A percentile compares a stretch with the other conserved stretches of the same genome.
phyloP scores from a whole-genome alignment of 2,113 vertebrate genomes.

The Geococcyx californianus region DNA sequence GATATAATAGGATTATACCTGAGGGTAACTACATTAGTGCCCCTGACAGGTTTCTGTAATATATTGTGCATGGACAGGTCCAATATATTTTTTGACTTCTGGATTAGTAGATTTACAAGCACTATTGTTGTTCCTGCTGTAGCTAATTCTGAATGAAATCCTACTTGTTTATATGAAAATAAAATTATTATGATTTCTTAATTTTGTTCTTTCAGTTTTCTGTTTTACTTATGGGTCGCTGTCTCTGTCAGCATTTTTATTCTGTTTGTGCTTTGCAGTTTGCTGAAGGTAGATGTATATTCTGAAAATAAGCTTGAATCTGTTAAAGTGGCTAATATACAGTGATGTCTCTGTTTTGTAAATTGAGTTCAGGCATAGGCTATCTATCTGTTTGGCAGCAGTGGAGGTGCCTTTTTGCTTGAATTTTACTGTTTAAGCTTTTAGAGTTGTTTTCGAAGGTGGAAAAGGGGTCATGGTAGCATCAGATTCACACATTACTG shows the following conservation, averaged over 20 bases:
- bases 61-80: slow-evolving; percentile 18
- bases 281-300: slow-evolving; percentile 76
- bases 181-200: slow-evolving; percentile 25
- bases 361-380: slow-evolving; percentile 82
- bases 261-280: slow-evolving; percentile 69
- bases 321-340: slow-evolving; percentile 80
- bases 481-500: slow-evolving; percentile 81
- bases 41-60: slow-evolving; percentile 45
- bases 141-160: slow-evolving; percentile 13
- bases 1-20: slow-evolving; percentile 69
- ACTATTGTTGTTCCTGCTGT: neutral
- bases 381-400: slow-evolving; percentile 84
- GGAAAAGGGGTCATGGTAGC: slow-evolving; percentile 77
- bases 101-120: slow-evolving; percentile 21
- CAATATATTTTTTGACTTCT: neutral
- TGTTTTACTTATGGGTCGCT: slow-evolving; percentile 44
- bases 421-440: slow-evolving; percentile 81
- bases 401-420: slow-evolving; percentile 73
- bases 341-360: slow-evolving; percentile 82
- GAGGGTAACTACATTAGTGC: slow-evolving; percentile 46
- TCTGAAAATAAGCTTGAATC: slow-evolving; percentile 81
- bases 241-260: slow-evolving; percentile 65
- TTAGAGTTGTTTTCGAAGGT: slow-evolving; percentile 77
- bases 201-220: slow-evolving; percentile 23
- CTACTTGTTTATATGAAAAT: neutral